phyloP scores from a whole-genome alignment of 2,113 vertebrate species.

The Corythaixoides concolor region DNA sequence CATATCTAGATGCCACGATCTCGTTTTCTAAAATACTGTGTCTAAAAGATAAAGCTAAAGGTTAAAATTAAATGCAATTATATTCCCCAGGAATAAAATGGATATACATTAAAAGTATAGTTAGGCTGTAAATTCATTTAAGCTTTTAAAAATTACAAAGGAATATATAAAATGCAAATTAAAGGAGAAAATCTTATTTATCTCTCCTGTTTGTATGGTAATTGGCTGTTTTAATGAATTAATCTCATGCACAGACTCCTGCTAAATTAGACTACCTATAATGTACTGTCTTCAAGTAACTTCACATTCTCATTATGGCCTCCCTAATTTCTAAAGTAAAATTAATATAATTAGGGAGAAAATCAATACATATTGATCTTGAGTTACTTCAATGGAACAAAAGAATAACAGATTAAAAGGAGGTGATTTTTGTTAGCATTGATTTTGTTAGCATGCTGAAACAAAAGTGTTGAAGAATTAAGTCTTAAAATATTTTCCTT shows the following conservation, averaged over 20 bases:
- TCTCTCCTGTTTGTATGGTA: slow-evolving; percentile 75
- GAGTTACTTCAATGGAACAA: slow-evolving; percentile 73
- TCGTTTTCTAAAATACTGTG: slow-evolving; percentile 37
- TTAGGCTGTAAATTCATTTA: slow-evolving; percentile 68
- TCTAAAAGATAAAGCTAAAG: slow-evolving; percentile 34
- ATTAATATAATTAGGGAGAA: slow-evolving; percentile 82
- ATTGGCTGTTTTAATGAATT: slow-evolving; percentile 79
- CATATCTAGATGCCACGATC: not conserved
- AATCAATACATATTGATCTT: slow-evolving; percentile 81
- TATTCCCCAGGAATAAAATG: slow-evolving; percentile 61
- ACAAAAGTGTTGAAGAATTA: slow-evolving; percentile 71
- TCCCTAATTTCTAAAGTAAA: slow-evolving; percentile 78
- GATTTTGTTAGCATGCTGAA: slow-evolving; percentile 67
- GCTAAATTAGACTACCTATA: slow-evolving; percentile 74
- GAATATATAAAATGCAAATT: slow-evolving; percentile 76
- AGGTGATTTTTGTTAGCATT: slow-evolving; percentile 74
- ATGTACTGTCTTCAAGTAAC: slow-evolving; percentile 79
- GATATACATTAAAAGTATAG: slow-evolving; percentile 67
- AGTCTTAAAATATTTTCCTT: slow-evolving; percentile 69
- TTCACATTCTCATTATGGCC: slow-evolving; percentile 77
- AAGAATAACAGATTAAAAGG: slow-evolving; percentile 79
- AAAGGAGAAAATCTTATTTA: slow-evolving; percentile 75
- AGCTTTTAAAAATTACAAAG: slow-evolving; percentile 72
- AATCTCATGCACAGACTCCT: slow-evolving; percentile 75
- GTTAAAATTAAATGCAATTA: slow-evolving; percentile 44